phyloP scores from a whole-genome alignment of 2,797 vertebrate genomes.

The Peromyscus nudipes region DNA sequence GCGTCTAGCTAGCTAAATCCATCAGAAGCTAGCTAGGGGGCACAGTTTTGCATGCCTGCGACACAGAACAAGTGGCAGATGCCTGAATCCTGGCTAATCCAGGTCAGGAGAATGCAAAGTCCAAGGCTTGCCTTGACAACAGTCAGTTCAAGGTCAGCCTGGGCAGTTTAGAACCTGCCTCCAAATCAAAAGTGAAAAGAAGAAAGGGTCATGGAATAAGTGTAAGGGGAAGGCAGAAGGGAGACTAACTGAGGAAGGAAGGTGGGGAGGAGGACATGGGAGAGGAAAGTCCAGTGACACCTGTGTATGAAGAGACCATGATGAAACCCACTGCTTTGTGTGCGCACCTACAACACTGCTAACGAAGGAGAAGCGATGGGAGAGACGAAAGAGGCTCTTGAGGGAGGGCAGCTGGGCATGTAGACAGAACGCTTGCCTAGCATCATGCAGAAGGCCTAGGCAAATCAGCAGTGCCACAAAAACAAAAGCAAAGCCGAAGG shows the following conservation, averaged over 20 bases:
- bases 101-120: neutral
- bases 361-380: neutral
- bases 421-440: neutral
- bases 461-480: neutral
- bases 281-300: no score
- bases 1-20: neutral
- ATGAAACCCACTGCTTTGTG: neutral
- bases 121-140: neutral
- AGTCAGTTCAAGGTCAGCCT: neutral
- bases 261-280: neutral
- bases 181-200: neutral
- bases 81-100: no score
- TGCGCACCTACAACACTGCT: neutral
- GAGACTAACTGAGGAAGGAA: neutral
- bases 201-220: neutral
- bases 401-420: no score
- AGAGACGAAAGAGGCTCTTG: neutral
- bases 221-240: no score
- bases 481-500: neutral
- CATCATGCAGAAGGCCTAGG: no score
- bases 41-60: neutral
- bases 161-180: neutral
- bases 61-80: neutral
- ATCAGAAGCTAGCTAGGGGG: neutral
- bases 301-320: neutral